Evolutionary conservation across 1,140 invertebrate species (phyloP).

Genomic region (Oedothorax gibbosus): DNA sequence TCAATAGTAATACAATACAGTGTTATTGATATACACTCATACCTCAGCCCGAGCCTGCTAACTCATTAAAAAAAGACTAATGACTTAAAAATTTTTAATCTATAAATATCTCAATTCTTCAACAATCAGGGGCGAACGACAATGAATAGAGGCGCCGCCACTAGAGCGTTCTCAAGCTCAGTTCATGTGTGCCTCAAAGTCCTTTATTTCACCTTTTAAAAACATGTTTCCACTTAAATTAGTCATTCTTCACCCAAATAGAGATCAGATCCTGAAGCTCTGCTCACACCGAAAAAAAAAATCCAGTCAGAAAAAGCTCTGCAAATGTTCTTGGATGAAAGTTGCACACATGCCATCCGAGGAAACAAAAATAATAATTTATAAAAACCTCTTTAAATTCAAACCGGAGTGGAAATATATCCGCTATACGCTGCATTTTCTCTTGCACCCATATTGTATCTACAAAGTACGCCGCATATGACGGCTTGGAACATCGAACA

Average conservation of each 20-base stretch:
- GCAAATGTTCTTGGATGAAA: conserved; percentile 27
- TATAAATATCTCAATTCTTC: conserved; percentile 53
- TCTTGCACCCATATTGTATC: too few species aligned
- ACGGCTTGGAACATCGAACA: too few species aligned
- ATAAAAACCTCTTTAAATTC: too few species aligned
- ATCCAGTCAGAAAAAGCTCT: conserved; percentile 23
- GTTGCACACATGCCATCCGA: conserved; percentile 6
- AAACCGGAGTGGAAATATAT: too few species aligned
- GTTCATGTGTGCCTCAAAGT: not conserved
- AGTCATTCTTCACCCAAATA: not conserved
- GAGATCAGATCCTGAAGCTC: conserved; percentile 32
- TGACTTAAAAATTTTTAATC: conserved; percentile 4
- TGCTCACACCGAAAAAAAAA: not conserved
- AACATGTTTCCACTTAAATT: not conserved
- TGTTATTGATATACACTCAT: too few species aligned
- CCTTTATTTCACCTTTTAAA: not conserved
- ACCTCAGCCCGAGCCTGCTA: conserved; percentile 7
- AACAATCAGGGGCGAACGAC: conserved; percentile 46
- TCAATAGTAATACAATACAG: too few species aligned
- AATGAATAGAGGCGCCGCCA: conserved; percentile 22
- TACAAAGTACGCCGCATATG: too few species aligned
- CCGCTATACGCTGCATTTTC: too few species aligned
- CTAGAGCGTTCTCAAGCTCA: conserved; percentile 27
- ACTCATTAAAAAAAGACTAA: conserved; percentile 9
- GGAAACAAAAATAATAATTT: not conserved